Percentiles rank a stretch among this genome's conserved stretches.
Conservation (phyloP, 2,113 vertebrate genomes). For the Coptodon rendalli region DNA sequence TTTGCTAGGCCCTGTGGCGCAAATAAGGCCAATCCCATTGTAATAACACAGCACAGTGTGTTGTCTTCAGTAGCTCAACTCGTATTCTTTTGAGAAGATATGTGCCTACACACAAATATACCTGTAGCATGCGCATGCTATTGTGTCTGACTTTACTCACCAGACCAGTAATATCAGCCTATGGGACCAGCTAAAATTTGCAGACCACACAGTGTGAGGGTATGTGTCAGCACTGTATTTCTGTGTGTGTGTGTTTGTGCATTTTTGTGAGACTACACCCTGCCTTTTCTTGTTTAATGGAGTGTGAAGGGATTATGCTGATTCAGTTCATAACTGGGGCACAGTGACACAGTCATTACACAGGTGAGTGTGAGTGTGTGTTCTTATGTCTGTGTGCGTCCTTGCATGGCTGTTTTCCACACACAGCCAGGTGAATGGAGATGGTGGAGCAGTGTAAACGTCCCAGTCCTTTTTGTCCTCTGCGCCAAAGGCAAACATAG, state of each 20-base stretch:
- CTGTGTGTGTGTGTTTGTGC: not conserved
- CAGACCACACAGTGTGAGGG: slow-evolving; percentile 50
- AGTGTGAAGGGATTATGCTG: slow-evolving; percentile 70
- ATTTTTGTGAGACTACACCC: slow-evolving; percentile 38
- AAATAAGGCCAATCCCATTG: slow-evolving; percentile 12
- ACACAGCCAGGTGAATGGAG: slow-evolving; percentile 44
- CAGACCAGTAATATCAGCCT: slow-evolving; percentile 33
- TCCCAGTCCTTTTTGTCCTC: slow-evolving; percentile 58
- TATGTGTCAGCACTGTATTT: slow-evolving; percentile 32
- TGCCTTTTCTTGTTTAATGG: slow-evolving; percentile 67
- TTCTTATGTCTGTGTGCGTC: not conserved
- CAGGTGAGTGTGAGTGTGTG: slow-evolving; percentile 45
- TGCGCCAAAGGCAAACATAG: slow-evolving; percentile 57
- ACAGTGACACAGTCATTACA: slow-evolving; percentile 60
- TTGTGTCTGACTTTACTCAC: slow-evolving; percentile 26
- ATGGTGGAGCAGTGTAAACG: slow-evolving; percentile 40
- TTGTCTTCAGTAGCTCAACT: not conserved
- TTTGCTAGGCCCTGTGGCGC: not conserved
- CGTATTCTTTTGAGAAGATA: not conserved
- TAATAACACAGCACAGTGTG: not conserved
- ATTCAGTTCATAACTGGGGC: slow-evolving; percentile 69
- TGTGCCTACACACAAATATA: not conserved
- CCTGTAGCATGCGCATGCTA: not conserved
- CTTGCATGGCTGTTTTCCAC: not conserved
- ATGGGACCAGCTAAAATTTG: slow-evolving; percentile 27